Evolutionary conservation across 2,888 invertebrate genomes (phyloP), one percentile per base, ranked within the genome.

Genomic region (Lasioglossum figueresi): DNA sequence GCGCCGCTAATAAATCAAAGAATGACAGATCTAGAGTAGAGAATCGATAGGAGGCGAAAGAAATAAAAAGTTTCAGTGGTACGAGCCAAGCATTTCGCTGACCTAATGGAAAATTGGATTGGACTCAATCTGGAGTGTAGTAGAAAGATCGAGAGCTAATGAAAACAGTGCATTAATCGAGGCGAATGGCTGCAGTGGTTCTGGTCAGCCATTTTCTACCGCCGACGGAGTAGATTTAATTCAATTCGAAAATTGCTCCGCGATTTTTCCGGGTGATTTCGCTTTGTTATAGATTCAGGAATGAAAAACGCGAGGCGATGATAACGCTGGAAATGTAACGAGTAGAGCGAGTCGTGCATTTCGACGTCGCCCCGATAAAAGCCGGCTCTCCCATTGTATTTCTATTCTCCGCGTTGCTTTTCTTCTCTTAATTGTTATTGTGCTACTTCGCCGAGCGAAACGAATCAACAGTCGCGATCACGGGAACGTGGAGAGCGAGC

Each of bases 361-460:
- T 66, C 27, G 59, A 66, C 34, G 34, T 19, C 3, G 31, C 19
- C 66, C 66, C 66, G 66, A 66, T 59, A 59, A 59, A 59, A 59
- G 59, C 59, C 59, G 27, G 59, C 27, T 31, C 59, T 59, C 59
- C 59, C 59, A 59, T 59, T 59, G 27, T 59, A 59, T 59, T 59
- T 59, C 59, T 31, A 59, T 59, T 59, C 59, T 59, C 59, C 27
- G 27, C 27, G 59, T 59, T 16, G 59, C 59, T 59, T 66, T 66
- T 66, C 66, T 66, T 66, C 66, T 34, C 66, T 66, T 66, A 34
- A 66, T 66, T 66, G 34, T 66, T 66, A 34, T 66, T 34, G 66
- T 34, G 66, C 66, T 34, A 66, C 66, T 73, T 48, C 48, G 48
- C 34, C 73, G 34, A 23, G 66, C 27, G 66, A 66, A 66, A 66